These are phyloP conservation scores for Grammomys dolichurus DNA, from an alignment of 2,113 vertebrate genomes.

Conservation along the genomic window DNA sequence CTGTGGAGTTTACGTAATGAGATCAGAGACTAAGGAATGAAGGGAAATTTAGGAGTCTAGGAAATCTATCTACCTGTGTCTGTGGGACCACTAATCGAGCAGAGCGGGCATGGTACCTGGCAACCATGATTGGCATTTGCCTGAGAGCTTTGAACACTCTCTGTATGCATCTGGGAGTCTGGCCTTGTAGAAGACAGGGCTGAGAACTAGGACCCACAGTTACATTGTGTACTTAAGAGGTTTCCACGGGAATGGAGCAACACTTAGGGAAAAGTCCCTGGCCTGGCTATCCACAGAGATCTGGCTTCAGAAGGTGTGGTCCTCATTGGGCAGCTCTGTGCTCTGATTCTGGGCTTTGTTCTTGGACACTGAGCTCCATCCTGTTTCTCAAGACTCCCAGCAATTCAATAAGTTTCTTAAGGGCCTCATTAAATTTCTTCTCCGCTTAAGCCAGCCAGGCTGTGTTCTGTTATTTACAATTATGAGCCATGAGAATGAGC, in stretches of 20 bases:
- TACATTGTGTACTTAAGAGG: accelerated
- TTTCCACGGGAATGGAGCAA: background rate
- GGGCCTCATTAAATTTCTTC: slow-evolving; percentile 9
- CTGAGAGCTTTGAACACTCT: background rate
- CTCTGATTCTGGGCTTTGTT: slow-evolving; percentile 7
- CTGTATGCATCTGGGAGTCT: no score
- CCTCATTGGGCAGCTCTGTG: background rate
- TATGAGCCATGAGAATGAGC: background rate
- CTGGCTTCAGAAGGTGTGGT: background rate
- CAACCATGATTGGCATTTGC: background rate
- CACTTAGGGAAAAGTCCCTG: background rate
- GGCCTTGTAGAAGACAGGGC: background rate
- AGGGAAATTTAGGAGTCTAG: background rate
- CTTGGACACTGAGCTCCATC: background rate
- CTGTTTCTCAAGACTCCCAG: slow-evolving; percentile 44
- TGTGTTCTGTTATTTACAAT: slow-evolving; percentile 4
- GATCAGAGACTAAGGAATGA: no score
- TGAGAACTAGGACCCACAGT: background rate
- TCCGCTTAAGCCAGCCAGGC: background rate
- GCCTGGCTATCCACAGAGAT: background rate
- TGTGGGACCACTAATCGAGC: no score
- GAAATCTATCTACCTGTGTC: background rate
- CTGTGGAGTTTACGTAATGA: background rate
- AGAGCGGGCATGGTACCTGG: background rate
- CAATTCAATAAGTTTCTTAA: background rate